Conservation (phyloP, 2,888 invertebrate species). For the Sceliomorpha sp. region DNA sequence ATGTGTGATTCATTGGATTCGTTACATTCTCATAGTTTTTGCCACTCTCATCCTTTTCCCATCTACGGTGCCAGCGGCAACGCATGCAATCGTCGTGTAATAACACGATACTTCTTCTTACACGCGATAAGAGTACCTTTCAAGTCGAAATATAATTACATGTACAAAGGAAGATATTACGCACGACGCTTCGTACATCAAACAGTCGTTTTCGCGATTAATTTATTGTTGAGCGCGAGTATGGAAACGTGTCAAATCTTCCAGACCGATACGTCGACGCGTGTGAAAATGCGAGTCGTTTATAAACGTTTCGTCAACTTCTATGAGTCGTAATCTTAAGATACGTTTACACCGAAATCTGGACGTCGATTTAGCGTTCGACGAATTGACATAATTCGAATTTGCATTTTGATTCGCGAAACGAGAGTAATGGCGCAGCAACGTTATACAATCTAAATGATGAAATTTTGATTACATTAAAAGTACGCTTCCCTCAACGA, state of each 20-base stretch:
- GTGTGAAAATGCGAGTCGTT: not conserved
- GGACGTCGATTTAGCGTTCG: too few species aligned
- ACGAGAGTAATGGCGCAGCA: too few species aligned
- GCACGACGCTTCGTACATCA: not conserved
- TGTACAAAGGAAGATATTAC: not conserved
- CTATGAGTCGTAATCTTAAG: too few species aligned
- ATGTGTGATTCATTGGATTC: conserved; percentile 43
- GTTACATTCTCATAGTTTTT: conserved; percentile 34
- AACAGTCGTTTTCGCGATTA: conserved; percentile 6
- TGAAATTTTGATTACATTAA: too few species aligned
- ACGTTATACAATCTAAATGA: too few species aligned
- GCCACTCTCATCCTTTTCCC: not conserved
- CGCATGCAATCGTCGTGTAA: not conserved
- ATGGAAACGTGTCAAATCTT: conserved; percentile 1
- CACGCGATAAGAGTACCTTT: too few species aligned
- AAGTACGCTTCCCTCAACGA: too few species aligned
- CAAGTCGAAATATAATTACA: too few species aligned
- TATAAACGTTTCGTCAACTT: too few species aligned
- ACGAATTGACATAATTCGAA: too few species aligned
- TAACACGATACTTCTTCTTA: conserved; percentile 11
- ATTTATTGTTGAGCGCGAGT: not conserved
- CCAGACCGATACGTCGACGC: not conserved
- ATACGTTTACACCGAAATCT: too few species aligned
- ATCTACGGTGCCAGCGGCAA: not conserved
- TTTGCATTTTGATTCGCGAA: too few species aligned